Evolutionary conservation across 2,888 invertebrate species (phyloP), one percentile per base, ranked within the genome.

Genomic region (Andrena bicolor): DNA sequence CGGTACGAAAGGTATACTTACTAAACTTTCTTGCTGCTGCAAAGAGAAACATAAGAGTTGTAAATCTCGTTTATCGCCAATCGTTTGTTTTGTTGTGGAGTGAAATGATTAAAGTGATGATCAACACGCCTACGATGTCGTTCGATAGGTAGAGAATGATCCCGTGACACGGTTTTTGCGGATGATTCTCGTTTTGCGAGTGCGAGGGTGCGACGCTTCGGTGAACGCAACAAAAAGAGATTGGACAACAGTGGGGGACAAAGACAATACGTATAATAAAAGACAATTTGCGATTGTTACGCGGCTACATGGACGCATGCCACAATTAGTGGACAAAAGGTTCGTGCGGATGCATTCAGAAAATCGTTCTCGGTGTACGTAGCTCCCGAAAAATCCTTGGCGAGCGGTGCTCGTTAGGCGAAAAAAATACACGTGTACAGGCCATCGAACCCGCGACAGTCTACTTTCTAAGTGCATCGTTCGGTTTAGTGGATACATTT

Each of bases 21-120:
- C 96, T 95, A 96, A 95, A 93, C 95, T 95, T 92, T 96, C 96
- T 95, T 95, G 95, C 92, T 95, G 96, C 96, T 96, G 96, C 94
- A 96, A 96, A 91, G 82, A 91, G 85, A 91, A 93, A 91, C 88
- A 92, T 89, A 91, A 88, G 68, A 79, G 66, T 82, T 82, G 81
- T 88, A 70, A 88, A 85, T 88, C 77, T 84, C 64, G 74, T 61
- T 60, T 51, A 26, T 68, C 53, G 69, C 51, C 71, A 64, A 56
- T 75, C 61, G 35, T 26, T 23, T 13, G 23, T 10, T 23, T 56
- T 58, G 65, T 41, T 56, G 61, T 61, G 56, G 23, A 51, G 10
- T 51, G 56, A 64, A 2, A 41, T 53, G 53, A 23, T 20, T n/a
- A 63, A 48, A 30, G 74, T 30, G 65, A 32, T 8, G 30, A 51